Percentiles rank a stretch among this genome's conserved stretches.
Evolutionary conservation across 2,113 vertebrate genomes (phyloP).

Genomic region (Antigone vipio): DNA sequence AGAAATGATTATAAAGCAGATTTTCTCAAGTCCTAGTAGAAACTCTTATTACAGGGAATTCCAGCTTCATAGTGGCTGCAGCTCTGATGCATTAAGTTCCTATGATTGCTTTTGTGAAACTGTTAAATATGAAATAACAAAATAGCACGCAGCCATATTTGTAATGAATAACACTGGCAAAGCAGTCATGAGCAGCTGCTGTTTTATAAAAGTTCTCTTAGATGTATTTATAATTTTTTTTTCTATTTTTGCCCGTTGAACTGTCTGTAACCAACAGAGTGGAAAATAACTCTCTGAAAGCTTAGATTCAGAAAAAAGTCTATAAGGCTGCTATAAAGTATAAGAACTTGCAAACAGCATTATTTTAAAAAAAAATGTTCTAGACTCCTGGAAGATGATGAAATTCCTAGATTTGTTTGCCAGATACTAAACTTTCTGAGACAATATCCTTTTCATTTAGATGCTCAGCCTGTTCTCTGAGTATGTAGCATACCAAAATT

Average conservation of each 20-base stretch:
- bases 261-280: conserved; percentile 62
- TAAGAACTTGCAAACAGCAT: background rate
- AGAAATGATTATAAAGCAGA: conserved; percentile 1
- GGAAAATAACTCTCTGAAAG: conserved; percentile 71
- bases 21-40: background rate
- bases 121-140: conserved; percentile 60
- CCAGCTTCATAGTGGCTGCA: background rate
- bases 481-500: background rate
- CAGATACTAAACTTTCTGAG: background rate
- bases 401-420: background rate
- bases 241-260: conserved; percentile 45
- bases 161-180: conserved; percentile 39
- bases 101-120: conserved; percentile 18
- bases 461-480: background rate
- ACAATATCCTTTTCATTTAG: background rate
- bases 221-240: background rate
- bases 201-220: conserved; percentile 28
- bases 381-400: background rate
- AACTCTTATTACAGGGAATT: background rate
- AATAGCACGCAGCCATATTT: background rate
- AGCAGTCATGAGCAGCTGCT: conserved; percentile 39
- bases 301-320: conserved; percentile 27
- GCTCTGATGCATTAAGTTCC: conserved; percentile 23
- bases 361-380: background rate
- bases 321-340: background rate